Conservation (phyloP, 2,797 vertebrate species). For the Distichodus sexfasciatus region DNA sequence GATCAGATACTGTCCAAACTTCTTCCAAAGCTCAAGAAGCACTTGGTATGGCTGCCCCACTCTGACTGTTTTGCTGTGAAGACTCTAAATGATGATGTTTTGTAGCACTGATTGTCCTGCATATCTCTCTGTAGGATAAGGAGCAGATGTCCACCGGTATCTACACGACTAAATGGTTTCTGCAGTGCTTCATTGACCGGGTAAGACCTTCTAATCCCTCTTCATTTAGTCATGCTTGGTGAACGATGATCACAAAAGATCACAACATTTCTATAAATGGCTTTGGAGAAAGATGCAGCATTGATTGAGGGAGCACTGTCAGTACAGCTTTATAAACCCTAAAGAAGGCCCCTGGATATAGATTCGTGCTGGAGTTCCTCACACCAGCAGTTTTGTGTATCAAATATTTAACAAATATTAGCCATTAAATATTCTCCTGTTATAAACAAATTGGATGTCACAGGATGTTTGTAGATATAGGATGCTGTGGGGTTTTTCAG, state of each 20-base stretch:
- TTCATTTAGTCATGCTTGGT: not conserved
- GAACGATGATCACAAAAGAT: not conserved
- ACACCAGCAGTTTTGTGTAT: too few species aligned
- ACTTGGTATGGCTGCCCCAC: slow-evolving; percentile 71
- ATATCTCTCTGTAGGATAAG: slow-evolving; percentile 74
- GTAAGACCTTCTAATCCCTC: slow-evolving; percentile 65
- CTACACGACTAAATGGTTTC: slow-evolving; percentile 93
- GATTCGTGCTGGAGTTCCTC: too few species aligned
- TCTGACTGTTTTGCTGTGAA: not conserved
- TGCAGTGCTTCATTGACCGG: slow-evolving; percentile 95
- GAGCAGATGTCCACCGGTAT: slow-evolving; percentile 91
- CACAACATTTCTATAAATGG: too few species aligned
- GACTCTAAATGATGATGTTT: not conserved
- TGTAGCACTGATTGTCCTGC: not conserved
- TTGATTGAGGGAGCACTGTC: too few species aligned
- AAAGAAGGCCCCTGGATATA: too few species aligned
- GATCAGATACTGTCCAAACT: slow-evolving; percentile 83
- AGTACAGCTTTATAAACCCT: too few species aligned
- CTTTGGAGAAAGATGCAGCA: too few species aligned
- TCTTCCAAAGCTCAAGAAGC: slow-evolving; percentile 84
- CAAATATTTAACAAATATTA: too few species aligned
- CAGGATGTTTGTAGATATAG: too few species aligned
- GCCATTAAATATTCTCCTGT: too few species aligned
- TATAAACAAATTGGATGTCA: too few species aligned
- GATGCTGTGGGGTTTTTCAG: too few species aligned